phyloP scores from a whole-genome alignment of 2,113 vertebrate genomes.

The Gyps fulvus region DNA sequence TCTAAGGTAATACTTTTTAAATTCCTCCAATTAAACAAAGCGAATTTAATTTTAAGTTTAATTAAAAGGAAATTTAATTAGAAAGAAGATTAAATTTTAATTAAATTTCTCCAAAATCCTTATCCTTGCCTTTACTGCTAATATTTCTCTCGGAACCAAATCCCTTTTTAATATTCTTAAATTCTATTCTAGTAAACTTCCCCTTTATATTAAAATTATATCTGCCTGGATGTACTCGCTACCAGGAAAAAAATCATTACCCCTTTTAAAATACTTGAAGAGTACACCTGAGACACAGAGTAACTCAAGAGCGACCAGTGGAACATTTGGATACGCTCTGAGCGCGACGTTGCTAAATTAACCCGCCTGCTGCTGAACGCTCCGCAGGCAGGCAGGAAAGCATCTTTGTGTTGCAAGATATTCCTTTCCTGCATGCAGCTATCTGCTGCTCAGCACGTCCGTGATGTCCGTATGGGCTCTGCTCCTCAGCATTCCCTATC shows the following conservation, averaged over 20 bases:
- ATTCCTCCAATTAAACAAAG: constrained; percentile 81
- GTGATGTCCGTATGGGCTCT: fast-evolving
- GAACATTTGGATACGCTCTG: constrained; percentile 16
- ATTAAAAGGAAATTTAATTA: constrained; percentile 86
- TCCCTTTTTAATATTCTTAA: constrained; percentile 85
- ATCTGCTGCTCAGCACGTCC: not conserved
- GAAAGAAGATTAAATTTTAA: constrained; percentile 85
- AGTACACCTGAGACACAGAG: constrained; percentile 65
- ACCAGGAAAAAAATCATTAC: constrained; percentile 68
- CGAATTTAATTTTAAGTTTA: constrained; percentile 85
- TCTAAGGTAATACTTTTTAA: constrained; percentile 80
- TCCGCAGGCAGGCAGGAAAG: not conserved
- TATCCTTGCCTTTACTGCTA: constrained; percentile 77
- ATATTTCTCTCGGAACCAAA: constrained; percentile 81
- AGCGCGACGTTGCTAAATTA: not conserved
- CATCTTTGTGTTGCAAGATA: not conserved
- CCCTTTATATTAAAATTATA: constrained; percentile 75
- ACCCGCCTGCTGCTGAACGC: not conserved
- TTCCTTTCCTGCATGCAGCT: not conserved
- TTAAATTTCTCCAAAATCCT: constrained; percentile 84
- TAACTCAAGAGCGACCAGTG: constrained; percentile 44
- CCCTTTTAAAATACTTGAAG: constrained; percentile 74
- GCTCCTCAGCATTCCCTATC: not conserved
- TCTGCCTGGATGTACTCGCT: constrained; percentile 72
- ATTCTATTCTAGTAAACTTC: constrained; percentile 80